A percentile compares a stretch with the other conserved stretches of the same genome.
Conservation (phyloP, 2,888 invertebrate genomes). For the Drepana falcataria region DNA sequence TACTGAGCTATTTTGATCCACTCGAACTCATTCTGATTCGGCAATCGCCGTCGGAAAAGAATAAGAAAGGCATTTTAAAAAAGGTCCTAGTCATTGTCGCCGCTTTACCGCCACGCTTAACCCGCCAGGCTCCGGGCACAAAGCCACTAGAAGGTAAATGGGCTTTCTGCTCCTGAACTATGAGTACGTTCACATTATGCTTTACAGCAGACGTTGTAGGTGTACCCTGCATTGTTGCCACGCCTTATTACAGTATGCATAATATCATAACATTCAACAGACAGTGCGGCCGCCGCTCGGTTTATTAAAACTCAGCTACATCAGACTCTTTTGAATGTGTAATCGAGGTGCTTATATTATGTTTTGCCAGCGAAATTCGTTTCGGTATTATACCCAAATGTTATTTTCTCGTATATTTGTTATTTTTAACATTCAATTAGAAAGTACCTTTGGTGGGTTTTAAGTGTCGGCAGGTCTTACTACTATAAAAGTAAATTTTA, state of each 20-base stretch:
- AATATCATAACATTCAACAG: conserved; percentile 58
- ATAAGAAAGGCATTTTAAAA: conserved; percentile 52
- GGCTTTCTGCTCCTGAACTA: conserved; percentile 59
- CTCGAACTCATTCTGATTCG: conserved; percentile 42
- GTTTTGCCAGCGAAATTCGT: conserved; percentile 32
- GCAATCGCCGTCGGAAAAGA: conserved; percentile 41
- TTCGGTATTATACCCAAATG: conserved; percentile 8
- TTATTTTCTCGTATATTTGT: neutral
- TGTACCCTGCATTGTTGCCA: conserved; percentile 37
- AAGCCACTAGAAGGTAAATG: conserved; percentile 70
- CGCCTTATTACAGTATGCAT: conserved; percentile 54
- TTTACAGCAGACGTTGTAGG: conserved; percentile 43
- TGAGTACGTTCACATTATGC: conserved; percentile 53
- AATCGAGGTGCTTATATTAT: conserved; percentile 52
- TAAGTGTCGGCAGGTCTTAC: neutral
- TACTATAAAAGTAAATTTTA: conserved; percentile 1
- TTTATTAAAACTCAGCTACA: conserved; percentile 53
- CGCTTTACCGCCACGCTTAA: conserved; percentile 54
- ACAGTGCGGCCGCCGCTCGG: conserved; percentile 40
- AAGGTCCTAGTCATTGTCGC: conserved; percentile 59
- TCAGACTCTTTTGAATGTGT: conserved; percentile 45
- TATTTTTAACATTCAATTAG: neutral
- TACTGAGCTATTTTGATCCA: conserved; percentile 40
- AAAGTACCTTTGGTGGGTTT: neutral
- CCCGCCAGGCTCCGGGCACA: conserved; percentile 56